phyloP scores from a whole-genome alignment of 1,140 invertebrate genomes.

The Zeugodacus cucurbitae region DNA sequence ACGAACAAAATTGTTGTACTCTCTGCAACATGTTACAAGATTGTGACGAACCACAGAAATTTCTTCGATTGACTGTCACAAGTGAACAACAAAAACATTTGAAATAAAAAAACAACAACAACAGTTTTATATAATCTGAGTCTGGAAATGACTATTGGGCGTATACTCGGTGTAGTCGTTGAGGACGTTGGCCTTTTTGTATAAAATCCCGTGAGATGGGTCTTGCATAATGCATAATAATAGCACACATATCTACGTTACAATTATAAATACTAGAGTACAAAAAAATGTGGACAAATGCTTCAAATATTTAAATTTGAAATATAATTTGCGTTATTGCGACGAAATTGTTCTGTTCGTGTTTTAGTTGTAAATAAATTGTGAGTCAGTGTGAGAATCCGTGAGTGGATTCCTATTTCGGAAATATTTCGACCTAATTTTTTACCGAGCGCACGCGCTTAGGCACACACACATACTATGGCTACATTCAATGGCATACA shows the following conservation, averaged over 20 bases:
- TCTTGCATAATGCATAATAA: too few relatives aligned
- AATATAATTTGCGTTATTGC: neutral
- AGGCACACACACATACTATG: neutral
- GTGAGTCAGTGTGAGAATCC: neutral
- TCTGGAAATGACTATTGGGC: too few relatives aligned
- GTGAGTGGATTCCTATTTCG: neutral
- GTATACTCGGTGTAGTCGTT: too few relatives aligned
- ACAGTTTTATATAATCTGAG: too few relatives aligned
- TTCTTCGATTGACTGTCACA: conserved; percentile 54
- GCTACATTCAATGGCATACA: neutral
- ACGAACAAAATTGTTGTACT: too few relatives aligned
- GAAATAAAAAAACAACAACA: neutral
- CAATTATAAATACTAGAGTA: too few relatives aligned
- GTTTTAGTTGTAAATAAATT: neutral
- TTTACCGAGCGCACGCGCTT: neutral
- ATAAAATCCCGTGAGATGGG: too few relatives aligned
- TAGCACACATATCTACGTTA: too few relatives aligned
- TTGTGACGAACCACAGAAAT: conserved; percentile 63
- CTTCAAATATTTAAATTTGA: neutral
- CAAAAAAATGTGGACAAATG: too few relatives aligned
- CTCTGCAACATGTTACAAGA: too few relatives aligned
- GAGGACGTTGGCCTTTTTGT: too few relatives aligned
- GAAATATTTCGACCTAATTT: conserved; percentile 3
- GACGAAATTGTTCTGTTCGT: neutral
- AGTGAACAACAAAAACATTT: neutral